These are phyloP conservation scores for Phallusia fumigata DNA, from an alignment of 23 tunicate genomes.

Conservation along the genomic window DNA sequence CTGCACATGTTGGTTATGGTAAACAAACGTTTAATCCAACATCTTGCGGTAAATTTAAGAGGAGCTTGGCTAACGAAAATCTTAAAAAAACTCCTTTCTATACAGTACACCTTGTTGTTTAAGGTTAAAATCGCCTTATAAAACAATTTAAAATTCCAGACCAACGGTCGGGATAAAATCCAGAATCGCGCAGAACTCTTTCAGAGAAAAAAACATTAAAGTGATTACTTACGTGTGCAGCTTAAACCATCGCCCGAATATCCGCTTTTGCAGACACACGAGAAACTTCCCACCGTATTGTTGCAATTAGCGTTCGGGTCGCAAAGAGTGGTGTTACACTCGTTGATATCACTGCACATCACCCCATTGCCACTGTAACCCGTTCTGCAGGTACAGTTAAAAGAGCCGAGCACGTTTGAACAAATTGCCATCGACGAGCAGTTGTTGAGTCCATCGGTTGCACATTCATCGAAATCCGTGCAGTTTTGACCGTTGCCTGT, in stretches of 20 bases:
- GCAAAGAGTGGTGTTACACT: conserved; percentile 21
- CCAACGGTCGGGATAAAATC: too few relatives aligned
- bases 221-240: background rate
- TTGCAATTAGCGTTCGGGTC: conserved; percentile 33
- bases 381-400: conserved; percentile 30
- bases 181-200: too few relatives aligned
- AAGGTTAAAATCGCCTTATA: too few relatives aligned
- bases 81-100: too few relatives aligned
- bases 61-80: too few relatives aligned
- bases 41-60: too few relatives aligned
- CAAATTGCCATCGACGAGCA: conserved; percentile 21
- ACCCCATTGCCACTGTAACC: conserved; percentile 48
- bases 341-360: conserved; percentile 35
- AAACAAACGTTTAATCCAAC: too few relatives aligned
- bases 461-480: conserved; percentile 37
- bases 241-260: background rate
- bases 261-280: background rate
- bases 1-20: too few relatives aligned
- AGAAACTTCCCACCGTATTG: conserved; percentile 22
- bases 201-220: too few relatives aligned
- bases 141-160: too few relatives aligned
- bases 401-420: conserved; percentile 6
- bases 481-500: conserved; percentile 12
- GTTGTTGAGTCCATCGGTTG: background rate
- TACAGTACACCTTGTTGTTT: too few relatives aligned